Evolutionary conservation across 2,888 invertebrate genomes (phyloP).

Genomic region (Hirtodrosophila alboralis): DNA sequence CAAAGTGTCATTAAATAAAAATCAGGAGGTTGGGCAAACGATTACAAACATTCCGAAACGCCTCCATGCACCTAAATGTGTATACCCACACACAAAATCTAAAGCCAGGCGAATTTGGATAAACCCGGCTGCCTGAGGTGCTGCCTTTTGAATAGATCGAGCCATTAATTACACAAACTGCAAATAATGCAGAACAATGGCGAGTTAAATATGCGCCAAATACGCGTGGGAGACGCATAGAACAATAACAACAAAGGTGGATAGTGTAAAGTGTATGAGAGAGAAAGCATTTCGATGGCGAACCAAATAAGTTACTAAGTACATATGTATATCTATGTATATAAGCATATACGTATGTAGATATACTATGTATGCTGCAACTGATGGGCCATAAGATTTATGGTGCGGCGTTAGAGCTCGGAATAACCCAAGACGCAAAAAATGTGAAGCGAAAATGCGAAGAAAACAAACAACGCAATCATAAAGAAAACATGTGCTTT

Average conservation of each 20-base stretch:
- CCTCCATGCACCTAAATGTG: constrained; percentile 21
- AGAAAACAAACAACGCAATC: constrained; percentile 45
- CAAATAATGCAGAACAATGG: constrained; percentile 70
- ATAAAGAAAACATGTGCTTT: constrained; percentile 70
- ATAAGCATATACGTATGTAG: constrained; percentile 6
- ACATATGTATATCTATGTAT: constrained; percentile 1
- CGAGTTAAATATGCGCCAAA: constrained; percentile 1
- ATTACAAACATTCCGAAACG: constrained; percentile 26
- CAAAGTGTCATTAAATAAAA: constrained; percentile 16
- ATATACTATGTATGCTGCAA: too few relatives aligned
- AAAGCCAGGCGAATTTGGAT: constrained; percentile 37
- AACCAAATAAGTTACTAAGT: constrained; percentile 16
- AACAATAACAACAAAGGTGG: constrained; percentile 35
- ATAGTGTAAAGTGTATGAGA: not conserved
- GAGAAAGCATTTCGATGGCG: constrained; percentile 65
- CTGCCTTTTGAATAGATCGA: constrained; percentile 39
- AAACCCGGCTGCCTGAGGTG: constrained; percentile 18
- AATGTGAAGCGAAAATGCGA: constrained; percentile 48
- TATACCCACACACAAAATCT: constrained; percentile 17
- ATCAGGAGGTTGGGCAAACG: constrained; percentile 35
- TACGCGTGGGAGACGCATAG: constrained; percentile 27
- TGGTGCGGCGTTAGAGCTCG: constrained; percentile 53
- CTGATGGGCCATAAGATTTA: constrained; percentile 59
- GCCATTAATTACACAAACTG: constrained; percentile 60
- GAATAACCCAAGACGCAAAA: constrained; percentile 68